Base-by-base conservation (phyloP, 2,113 vertebrate species). In the Serilophus lunatus region DNA sequence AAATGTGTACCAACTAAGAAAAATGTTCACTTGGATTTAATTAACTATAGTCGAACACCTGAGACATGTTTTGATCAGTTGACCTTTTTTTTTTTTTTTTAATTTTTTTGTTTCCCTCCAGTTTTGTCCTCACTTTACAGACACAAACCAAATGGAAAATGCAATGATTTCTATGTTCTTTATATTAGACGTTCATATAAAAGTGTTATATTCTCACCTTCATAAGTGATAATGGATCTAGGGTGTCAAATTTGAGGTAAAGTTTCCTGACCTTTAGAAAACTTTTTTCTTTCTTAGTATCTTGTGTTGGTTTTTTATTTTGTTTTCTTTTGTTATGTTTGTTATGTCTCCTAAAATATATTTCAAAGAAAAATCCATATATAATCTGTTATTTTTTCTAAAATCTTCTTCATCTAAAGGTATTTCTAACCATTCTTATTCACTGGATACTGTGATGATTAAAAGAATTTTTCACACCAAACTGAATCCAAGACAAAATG, bases 21-120 rank as follows among this genome's bases (percentile, higher is more conserved):
- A 91, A 92, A 82, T 80, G 76, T 82, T 82, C 31, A 53, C 31
- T 85, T 87, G 35, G 51, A 96, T 24, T 76, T 93, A 93, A 82
- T 60, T 82, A 31, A 90, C 57, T 94, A 13, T 6, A 36, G 24
- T 8, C 82, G 33, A 95, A 92, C 59, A 85, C 44, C 28, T 38
- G 59, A 19, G 15, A 45, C 54, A 44, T 44, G 22, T 79, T 85
- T 77, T 56, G 50, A 86, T 80, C n/a, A 29, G 19, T 31, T 42
- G 10, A 42, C 40, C n/a, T 42, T 42, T 42, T 42, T 42, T 42
- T 42, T 42, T 42, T 42, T 42, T 42, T 42, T 42, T 42, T 14
- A 42, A 42, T 12, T 82, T 70, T 88, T 60, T 4, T 44, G 49
- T 8, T 60, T 86, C 7, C 2, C 6, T 69, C 7, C 35, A 70